These are phyloP conservation scores for Tipula helvola DNA, from an alignment of 2,888 invertebrate species.

Conservation along the genomic window DNA sequence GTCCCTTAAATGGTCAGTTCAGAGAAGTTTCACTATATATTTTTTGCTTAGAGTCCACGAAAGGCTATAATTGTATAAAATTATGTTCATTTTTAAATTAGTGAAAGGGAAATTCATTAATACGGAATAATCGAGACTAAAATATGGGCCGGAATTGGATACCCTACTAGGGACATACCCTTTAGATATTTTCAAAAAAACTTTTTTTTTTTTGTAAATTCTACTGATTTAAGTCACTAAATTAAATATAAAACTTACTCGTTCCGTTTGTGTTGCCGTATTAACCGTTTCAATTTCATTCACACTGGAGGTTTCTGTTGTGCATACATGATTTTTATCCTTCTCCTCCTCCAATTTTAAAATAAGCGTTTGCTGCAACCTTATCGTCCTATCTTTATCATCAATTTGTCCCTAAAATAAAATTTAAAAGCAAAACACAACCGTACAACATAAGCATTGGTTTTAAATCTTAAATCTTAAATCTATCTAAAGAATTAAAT, in stretches of 20 bases:
- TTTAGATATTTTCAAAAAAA: no score
- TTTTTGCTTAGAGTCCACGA: no score
- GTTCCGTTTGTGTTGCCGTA: conserved; percentile 77
- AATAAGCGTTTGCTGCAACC: conserved; percentile 66
- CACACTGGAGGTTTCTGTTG: conserved; percentile 31
- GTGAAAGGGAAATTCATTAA: no score
- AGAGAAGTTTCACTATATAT: no score
- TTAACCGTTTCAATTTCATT: conserved; percentile 48
- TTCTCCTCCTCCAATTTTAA: conserved; percentile 39
- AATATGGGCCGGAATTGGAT: no score
- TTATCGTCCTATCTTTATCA: conserved; percentile 72
- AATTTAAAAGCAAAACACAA: conserved; percentile 12
- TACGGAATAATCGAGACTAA: no score
- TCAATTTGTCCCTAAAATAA: conserved; percentile 60
- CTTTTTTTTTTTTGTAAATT: no score
- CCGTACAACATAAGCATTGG: not conserved
- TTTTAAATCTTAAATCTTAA: not conserved
- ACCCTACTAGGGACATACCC: no score
- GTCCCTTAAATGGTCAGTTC: no score
- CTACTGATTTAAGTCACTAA: no score
- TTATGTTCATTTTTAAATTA: no score
- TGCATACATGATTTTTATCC: conserved; percentile 24
- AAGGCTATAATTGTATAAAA: no score
- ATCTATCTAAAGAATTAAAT: not conserved
- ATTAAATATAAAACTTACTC: conserved; percentile 41